Conservation (phyloP, 2,888 invertebrate genomes). For the Nysson spinosus region DNA sequence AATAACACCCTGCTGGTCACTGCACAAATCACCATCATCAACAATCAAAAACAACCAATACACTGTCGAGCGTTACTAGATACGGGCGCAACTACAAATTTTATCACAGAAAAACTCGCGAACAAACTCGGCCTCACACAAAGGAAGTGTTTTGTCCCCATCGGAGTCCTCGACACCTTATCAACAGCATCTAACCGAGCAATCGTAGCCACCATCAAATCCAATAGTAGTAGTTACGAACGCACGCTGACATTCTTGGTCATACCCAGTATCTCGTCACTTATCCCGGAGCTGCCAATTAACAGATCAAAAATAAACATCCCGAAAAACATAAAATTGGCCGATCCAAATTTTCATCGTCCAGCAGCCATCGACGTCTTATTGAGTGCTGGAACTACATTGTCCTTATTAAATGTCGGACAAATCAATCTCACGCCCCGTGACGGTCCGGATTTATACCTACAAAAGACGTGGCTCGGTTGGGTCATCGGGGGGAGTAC, state of each 20-base stretch:
- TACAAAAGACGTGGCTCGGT: conserved; percentile 42
- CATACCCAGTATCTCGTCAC: conserved; percentile 16
- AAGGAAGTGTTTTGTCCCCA: no score
- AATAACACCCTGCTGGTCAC: background rate
- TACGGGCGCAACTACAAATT: conserved; percentile 35
- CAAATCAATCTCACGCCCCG: conserved; percentile 18
- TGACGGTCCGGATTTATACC: conserved; percentile 10
- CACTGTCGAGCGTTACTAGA: conserved; percentile 29
- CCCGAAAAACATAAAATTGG: conserved; percentile 35
- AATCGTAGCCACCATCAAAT: conserved; percentile 13
- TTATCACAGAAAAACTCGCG: conserved; percentile 30
- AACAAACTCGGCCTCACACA: no score
- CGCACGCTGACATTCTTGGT: conserved; percentile 23
- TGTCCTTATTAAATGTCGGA: conserved; percentile 33
- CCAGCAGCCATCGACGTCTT: conserved; percentile 40
- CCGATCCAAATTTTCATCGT: conserved; percentile 47
- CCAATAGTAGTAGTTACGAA: conserved; percentile 2
- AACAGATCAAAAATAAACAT: conserved; percentile 20
- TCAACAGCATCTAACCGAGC: conserved; percentile 8
- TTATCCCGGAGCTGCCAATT: conserved; percentile 25
- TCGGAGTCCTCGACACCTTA: conserved; percentile 28
- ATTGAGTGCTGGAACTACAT: conserved; percentile 34
- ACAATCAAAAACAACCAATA: background rate
- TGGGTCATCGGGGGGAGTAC: conserved; percentile 35
- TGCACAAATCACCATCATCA: background rate